Conservation (phyloP, 2,888 invertebrate genomes). For the Chesias legatella region DNA sequence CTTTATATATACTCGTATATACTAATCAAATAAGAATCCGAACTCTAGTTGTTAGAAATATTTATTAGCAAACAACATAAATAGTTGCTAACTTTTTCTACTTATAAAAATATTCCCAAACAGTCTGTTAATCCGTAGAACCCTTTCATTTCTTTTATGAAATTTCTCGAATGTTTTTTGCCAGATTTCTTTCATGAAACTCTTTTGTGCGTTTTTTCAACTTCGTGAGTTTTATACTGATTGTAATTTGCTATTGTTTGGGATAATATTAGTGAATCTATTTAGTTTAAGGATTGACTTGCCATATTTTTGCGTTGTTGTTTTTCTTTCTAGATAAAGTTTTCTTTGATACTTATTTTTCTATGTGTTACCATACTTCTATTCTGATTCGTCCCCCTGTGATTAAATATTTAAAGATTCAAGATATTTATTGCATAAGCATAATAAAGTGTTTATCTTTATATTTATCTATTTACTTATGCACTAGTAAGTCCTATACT, state of each 20-base stretch:
- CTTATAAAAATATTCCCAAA: conserved; percentile 23
- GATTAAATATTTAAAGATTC: too few relatives aligned
- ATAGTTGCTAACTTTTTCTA: conserved; percentile 12
- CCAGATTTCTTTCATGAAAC: conserved; percentile 38
- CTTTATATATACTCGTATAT: too few relatives aligned
- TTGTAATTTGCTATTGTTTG: conserved; percentile 46
- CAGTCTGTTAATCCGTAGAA: conserved; percentile 27
- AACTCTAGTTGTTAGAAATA: too few relatives aligned
- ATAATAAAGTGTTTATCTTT: too few relatives aligned
- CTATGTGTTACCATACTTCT: too few relatives aligned
- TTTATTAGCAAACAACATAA: too few relatives aligned
- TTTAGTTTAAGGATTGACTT: conserved; percentile 30
- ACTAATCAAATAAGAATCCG: too few relatives aligned
- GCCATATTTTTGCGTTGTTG: conserved; percentile 8
- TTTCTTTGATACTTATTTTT: too few relatives aligned
- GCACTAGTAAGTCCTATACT: too few relatives aligned
- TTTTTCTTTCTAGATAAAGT: conserved; percentile 6
- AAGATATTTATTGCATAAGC: too few relatives aligned
- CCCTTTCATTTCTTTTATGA: conserved; percentile 26
- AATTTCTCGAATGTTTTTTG: conserved; percentile 28
- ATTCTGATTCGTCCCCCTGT: too few relatives aligned
- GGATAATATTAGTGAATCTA: conserved; percentile 41
- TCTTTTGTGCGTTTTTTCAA: conserved; percentile 34
- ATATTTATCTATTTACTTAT: too few relatives aligned
- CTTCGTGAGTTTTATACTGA: conserved; percentile 45